These are phyloP conservation scores for Scalopus aquaticus DNA, from an alignment of 2,113 vertebrate genomes.

Conservation along the genomic window DNA sequence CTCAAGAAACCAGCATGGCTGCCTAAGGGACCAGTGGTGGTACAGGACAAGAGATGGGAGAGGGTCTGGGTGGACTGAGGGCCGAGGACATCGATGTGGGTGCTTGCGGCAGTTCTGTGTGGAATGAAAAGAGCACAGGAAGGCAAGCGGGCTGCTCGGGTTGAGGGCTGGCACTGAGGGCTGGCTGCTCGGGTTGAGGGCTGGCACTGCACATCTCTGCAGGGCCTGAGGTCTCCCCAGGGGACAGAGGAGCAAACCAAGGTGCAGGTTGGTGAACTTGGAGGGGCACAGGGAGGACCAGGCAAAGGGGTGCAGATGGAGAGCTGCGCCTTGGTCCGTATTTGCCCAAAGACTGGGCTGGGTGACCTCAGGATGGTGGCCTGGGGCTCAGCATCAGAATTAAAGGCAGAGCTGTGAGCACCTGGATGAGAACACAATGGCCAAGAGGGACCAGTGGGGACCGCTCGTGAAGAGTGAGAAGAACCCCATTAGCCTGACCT, in stretches of 20 bases:
- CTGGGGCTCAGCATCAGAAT: background rate
- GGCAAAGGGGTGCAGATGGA: background rate
- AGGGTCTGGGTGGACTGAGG: background rate
- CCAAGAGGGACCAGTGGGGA: background rate
- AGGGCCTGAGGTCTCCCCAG: background rate
- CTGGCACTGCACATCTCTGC: no score
- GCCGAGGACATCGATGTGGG: background rate
- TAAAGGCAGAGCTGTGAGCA: background rate
- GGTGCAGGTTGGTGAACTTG: background rate
- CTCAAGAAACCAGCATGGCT: background rate
- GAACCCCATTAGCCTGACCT: background rate
- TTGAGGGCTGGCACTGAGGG: background rate
- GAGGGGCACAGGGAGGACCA: background rate
- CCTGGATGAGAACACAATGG: background rate
- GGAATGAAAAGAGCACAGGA: background rate
- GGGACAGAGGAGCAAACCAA: background rate
- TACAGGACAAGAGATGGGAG: background rate
- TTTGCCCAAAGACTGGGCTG: background rate
- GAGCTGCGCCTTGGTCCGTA: background rate
- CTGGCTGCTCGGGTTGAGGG: background rate
- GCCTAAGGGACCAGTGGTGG: background rate
- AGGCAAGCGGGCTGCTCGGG: background rate
- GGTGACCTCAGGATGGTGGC: background rate
- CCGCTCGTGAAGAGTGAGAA: background rate
- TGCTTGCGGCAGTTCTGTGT: background rate